A percentile compares a stretch with the other conserved stretches of the same genome.
phyloP scores from a whole-genome alignment of 2,113 vertebrate genomes.

The Platichthys stellatus region DNA sequence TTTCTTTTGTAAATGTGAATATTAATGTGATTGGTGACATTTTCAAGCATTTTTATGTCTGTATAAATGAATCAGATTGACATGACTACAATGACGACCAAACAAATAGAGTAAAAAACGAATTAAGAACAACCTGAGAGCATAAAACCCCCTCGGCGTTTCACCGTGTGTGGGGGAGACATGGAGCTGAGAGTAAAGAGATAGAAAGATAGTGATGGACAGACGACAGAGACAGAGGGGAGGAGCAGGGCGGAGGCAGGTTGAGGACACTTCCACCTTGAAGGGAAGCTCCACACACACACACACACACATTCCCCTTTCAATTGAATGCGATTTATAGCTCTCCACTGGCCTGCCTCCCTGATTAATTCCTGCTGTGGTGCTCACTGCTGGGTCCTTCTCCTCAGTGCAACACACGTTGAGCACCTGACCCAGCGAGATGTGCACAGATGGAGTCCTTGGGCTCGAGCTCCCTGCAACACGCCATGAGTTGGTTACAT shows the following conservation, averaged over 20 bases:
- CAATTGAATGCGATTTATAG: slow-evolving; percentile 46
- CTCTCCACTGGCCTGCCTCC: slow-evolving; percentile 14
- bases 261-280: slow-evolving; percentile 53
- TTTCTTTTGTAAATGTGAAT: too few species aligned
- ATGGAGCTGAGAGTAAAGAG: neutral
- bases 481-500: slow-evolving; percentile 20
- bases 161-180: neutral
- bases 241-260: neutral
- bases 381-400: slow-evolving; percentile 33
- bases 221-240: slow-evolving; percentile 10
- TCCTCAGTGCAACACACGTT: slow-evolving; percentile 13
- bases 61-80: neutral
- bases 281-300: slow-evolving; percentile 11
- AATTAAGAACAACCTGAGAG: neutral
- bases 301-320: neutral
- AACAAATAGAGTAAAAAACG: neutral
- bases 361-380: slow-evolving; percentile 54
- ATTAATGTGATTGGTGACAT: too few species aligned
- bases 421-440: slow-evolving; percentile 8
- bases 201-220: slow-evolving; percentile 1
- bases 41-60: neutral
- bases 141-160: neutral
- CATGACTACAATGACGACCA: neutral
- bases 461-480: slow-evolving; percentile 18
- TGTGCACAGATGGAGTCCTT: slow-evolving; percentile 22